Evolutionary conservation across 2,113 vertebrate species (phyloP), one percentile per base, ranked within the genome.

Genomic region (Microcebus jonahi): DNA sequence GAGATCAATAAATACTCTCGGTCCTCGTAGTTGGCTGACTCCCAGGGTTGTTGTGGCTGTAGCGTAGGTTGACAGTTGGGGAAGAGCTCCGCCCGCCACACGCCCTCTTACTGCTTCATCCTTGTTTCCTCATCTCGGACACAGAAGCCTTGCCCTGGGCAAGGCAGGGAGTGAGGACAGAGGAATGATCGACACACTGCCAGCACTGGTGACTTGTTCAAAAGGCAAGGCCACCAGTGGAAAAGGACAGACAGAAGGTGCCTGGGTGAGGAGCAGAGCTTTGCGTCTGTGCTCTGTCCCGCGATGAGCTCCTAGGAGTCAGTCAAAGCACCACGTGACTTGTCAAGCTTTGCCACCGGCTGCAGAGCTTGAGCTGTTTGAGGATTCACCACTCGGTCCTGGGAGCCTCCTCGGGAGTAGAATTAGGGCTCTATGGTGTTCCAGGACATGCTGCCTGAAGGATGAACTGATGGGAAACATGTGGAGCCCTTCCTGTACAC

Each of bases 281-380:
- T 4, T 57, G 36, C 93, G 59, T 57, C 45, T 85, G 31, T 53
- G 31, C 45, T 76, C 15, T 84, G 55, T 48, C 36, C 45, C 42
- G 39, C 0, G 2, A 6, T 45, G n/a, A 55, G 31, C 15, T 89
- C 59, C 29, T 61, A 68, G 4, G 39, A 53, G 29, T 67, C 2
- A 4, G 50, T 27, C 48, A 55, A 71, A 83, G 42, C 55, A 85
- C 23, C 63, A 29, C 2, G 0, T 10, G 65, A 53, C 59, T 76
- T 42, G 39, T 34, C 53, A 84, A 31, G 42, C 77, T 83, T 87
- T 90, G 63, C 77, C 53, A 48, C 20, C 89, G 82, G 79, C 77
- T 76, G 29, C 27, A 1, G 36, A 71, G n/a, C 42, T 42, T 1
- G 6, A 67, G 36, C 70, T 84, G 27, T 90, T 71, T n/a, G 80